Base-by-base conservation (phyloP, 2,888 invertebrate genomes). In the Thecophora atra region DNA sequence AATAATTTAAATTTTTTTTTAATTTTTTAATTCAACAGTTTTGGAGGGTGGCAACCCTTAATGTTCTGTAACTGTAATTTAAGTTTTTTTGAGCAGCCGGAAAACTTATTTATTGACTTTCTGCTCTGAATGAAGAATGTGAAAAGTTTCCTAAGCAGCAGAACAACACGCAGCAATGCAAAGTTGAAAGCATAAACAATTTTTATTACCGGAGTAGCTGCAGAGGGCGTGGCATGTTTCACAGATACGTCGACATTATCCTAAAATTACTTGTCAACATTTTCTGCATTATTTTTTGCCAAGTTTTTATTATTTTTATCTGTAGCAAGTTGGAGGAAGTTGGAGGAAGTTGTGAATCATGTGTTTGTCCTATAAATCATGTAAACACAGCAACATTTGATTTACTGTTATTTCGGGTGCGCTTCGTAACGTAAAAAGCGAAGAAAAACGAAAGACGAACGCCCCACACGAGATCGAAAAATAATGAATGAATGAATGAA, bases 1-100 rank as follows among this genome's bases (percentile, higher is more conserved):
- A 66, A 66, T 66, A 28, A 52, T 66, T 28, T 52, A 66, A 66
- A 66, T 66, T 54, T 52, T 30, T 66, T 66, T 21, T 28, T 19
- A 62, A 62, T 42, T 63, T 30, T 63, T 63, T 62, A 30, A 13
- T 62, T 62, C 42, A 30, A 62, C 42, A 47, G 15, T 47, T 47
- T 17, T 47, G 47, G 47, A 47, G 1, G 17, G n/a, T 17, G 13
- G 5, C 4, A 17, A 11, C 47, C 47, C 11, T 2, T 17, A 47
- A 11, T 11, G 17, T 47, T 4, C 17, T 17, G 47, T 47, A 47
- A 47, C n/a, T 47, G 47, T 11, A 47, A 47, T n/a, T 47, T 47
- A 4, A 47, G 17, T 44, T 47, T 5, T 11, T 47, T 0, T 47
- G 47, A 11, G 5, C 11, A n/a, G 15, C 17, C 6, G 17, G 17